phyloP scores from a whole-genome alignment of 1,140 invertebrate genomes.

The Drosophila pseudoananassae region DNA sequence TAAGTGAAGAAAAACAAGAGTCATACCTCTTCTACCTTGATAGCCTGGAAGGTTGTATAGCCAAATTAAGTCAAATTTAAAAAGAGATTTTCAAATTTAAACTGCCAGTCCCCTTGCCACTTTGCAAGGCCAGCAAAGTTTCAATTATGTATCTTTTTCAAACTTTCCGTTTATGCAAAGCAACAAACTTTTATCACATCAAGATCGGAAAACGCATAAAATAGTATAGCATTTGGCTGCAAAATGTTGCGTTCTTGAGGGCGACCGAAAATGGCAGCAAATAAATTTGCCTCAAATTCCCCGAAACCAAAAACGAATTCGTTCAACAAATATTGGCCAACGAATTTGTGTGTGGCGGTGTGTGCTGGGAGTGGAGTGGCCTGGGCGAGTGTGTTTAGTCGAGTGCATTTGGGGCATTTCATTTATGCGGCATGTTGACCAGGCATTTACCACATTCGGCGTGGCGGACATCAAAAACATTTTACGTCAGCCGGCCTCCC shows the following conservation, averaged over 20 bases:
- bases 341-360: slow-evolving; percentile 5
- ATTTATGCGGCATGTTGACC: slow-evolving; percentile 66
- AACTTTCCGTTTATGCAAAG: slow-evolving; percentile 35
- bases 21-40: not conserved
- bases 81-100: not conserved
- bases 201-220: slow-evolving; percentile 34
- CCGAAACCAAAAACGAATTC: slow-evolving; percentile 37
- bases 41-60: not conserved
- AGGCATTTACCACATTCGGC: slow-evolving; percentile 62
- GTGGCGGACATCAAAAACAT: slow-evolving; percentile 60
- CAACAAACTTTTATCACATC: slow-evolving; percentile 18
- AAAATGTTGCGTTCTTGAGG: slow-evolving; percentile 37
- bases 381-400: slow-evolving; percentile 57
- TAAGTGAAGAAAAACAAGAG: slow-evolving; percentile 84
- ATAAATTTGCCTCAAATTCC: slow-evolving; percentile 43
- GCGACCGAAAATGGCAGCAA: slow-evolving; percentile 36
- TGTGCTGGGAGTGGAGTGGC: slow-evolving; percentile 5
- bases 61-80: not conserved
- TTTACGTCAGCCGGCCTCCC: slow-evolving; percentile 31
- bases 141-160: not conserved
- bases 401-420: slow-evolving; percentile 79
- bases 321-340: slow-evolving; percentile 39
- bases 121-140: not conserved
- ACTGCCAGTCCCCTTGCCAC: not conserved
- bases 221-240: slow-evolving; percentile 8